Conservation (phyloP, 2,888 invertebrate species). For the Drosophila prolongata region DNA sequence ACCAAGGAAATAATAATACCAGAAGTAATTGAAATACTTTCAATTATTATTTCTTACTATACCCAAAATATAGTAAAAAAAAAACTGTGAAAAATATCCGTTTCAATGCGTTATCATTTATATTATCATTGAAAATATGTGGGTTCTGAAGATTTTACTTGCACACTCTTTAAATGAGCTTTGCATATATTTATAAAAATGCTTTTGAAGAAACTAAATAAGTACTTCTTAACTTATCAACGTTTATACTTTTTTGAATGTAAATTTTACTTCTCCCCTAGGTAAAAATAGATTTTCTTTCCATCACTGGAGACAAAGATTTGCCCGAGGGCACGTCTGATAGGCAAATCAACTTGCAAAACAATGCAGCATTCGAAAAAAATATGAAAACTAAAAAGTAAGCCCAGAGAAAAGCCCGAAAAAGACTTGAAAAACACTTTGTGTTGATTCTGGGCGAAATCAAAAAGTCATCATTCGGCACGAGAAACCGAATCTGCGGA, state of each 20-base stretch:
- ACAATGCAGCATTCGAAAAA: constrained; percentile 25
- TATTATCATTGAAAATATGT: too few species aligned
- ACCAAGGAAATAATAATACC: not conserved
- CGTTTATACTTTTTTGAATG: not conserved
- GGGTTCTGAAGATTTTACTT: too few species aligned
- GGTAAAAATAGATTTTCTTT: constrained; percentile 1
- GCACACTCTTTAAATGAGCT: too few species aligned
- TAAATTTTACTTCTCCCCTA: not conserved
- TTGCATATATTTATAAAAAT: too few species aligned
- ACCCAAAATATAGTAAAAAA: too few species aligned
- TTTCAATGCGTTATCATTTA: too few species aligned
- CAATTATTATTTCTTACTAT: too few species aligned
- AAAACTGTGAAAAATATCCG: too few species aligned
- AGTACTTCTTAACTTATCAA: too few species aligned
- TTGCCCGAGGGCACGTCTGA: constrained; percentile 1
- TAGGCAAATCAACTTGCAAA: constrained; percentile 39
- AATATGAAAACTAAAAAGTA: constrained; percentile 20
- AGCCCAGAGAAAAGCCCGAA: constrained; percentile 17
- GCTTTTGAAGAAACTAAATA: too few species aligned
- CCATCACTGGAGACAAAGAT: not conserved
- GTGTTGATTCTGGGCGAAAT: constrained; percentile 55
- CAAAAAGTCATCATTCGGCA: constrained; percentile 72
- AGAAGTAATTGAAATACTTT: not conserved
- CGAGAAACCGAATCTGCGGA: constrained; percentile 45
- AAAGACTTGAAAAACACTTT: constrained; percentile 54